Evolutionary conservation across 2,888 invertebrate genomes (phyloP), one percentile per base, ranked within the genome.

Genomic region (Galeruca laticollis): DNA sequence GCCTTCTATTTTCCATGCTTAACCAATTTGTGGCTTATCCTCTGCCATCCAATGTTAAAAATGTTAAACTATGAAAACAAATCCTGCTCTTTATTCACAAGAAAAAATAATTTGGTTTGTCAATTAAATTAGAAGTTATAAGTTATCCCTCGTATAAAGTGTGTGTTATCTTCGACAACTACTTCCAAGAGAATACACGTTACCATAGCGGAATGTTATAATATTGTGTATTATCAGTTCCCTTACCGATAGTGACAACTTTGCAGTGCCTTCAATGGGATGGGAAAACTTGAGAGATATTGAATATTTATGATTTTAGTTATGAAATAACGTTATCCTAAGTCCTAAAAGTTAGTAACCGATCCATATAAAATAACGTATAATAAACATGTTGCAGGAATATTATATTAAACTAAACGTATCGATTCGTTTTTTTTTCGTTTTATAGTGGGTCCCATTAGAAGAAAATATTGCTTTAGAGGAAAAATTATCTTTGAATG

Each of bases 301-400:
- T 77, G 73, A 75, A 75, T 75, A 77, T 77, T 77, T 75, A 76
- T 76, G 74, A 74, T 73, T 75, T 74, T 75, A 74, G 70, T 74
- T 76, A 59, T 62, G 69, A 67, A 72, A 69, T 66, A 69, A 72
- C 62, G 66, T 59, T 72, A 72, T 72, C 69, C 33, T 10, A 33
- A 40, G 6, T 59, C 51, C 51, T 66, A 31, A 51, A 66, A 66
- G 21, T 60, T 59, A n/a, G 15, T 21, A 40, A 49, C 35, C 49
- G 49, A 13, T 15, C 21, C 13, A 47, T 47, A 10, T 60, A 60
- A 52, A 63, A 63, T 52, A 40, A 54, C 11, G 35, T 40, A 63
- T 37, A 52, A 37, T 40, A 37, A 52, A 15, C 40, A 21, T 15
- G 10, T 52, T 63, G 37, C 20, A 40, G 52, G 21, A 63, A 54